phyloP scores from a whole-genome alignment of 2,113 vertebrate species.

The Narcine bancroftii region DNA sequence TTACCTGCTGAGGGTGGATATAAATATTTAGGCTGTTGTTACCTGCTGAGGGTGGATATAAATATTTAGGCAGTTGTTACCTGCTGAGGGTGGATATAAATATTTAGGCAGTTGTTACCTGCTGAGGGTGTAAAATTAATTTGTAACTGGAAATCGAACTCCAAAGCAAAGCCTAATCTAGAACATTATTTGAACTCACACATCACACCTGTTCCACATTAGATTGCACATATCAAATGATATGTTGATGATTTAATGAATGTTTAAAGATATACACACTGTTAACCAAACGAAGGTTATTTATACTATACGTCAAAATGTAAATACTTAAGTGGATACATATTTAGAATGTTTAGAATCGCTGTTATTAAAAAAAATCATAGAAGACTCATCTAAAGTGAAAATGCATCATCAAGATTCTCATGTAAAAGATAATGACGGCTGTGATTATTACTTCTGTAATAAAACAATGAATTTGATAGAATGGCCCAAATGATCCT shows the following conservation, averaged over 20 bases:
- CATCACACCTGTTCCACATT: conserved; percentile 1
- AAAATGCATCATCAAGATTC: conserved; percentile 9
- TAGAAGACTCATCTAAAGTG: conserved; percentile 10
- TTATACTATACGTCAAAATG: conserved; percentile 1
- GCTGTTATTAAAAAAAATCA: background rate
- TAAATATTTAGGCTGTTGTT: background rate
- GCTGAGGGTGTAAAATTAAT: background rate
- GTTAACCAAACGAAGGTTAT: conserved; percentile 15
- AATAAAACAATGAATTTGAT: conserved; percentile 21
- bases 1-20: too few species aligned
- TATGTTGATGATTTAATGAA: background rate
- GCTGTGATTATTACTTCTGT: conserved; percentile 27
- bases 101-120: background rate
- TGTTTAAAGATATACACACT: background rate
- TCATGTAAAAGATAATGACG: conserved; percentile 3
- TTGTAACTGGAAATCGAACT: conserved; percentile 24
- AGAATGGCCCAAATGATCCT: conserved; percentile 30
- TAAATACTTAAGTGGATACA: conserved; percentile 21
- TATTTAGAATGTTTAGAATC: conserved; percentile 31
- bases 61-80: background rate
- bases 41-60: background rate
- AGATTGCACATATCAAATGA: background rate
- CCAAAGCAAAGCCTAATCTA: conserved; percentile 1
- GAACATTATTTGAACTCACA: conserved; percentile 18
- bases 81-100: background rate